phyloP scores from a whole-genome alignment of 2,797 vertebrate species.

The Amazonetta brasiliensis region DNA sequence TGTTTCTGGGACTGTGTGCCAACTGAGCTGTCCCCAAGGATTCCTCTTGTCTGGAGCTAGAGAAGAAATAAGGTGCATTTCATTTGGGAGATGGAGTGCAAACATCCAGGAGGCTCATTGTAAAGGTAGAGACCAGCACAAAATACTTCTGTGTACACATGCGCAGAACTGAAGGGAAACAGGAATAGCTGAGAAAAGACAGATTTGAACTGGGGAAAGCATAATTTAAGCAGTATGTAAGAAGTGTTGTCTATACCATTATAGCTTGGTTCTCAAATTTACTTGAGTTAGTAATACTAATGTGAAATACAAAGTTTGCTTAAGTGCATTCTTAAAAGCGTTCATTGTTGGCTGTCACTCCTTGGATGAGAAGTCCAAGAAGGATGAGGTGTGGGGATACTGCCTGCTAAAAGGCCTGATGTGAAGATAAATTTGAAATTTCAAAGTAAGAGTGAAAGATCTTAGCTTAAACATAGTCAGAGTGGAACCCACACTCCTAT shows the following conservation, averaged over 20 bases:
- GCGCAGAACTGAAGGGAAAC: not conserved
- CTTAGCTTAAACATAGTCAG: not conserved
- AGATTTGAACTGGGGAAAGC: not conserved
- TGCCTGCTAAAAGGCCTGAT: not conserved
- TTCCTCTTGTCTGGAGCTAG: conserved; percentile 86
- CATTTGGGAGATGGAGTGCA: conserved; percentile 90
- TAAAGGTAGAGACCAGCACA: conserved; percentile 82
- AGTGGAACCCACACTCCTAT: not conserved
- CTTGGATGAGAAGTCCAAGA: not conserved
- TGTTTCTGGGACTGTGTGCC: conserved; percentile 82
- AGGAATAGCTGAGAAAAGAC: not conserved
- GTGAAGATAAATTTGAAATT: not conserved
- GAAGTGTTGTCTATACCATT: not conserved
- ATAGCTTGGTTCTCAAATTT: not conserved
- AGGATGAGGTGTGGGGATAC: not conserved
- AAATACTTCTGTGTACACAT: not conserved
- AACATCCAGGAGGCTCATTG: conserved; percentile 85
- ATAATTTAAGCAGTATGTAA: not conserved
- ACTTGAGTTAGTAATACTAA: not conserved
- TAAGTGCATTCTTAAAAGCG: not conserved
- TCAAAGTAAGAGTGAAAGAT: not conserved
- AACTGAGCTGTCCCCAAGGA: conserved; percentile 87
- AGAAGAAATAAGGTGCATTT: conserved; percentile 85
- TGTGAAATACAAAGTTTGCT: not conserved
- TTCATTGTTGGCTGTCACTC: not conserved